Evolutionary conservation across 2,797 vertebrate species (phyloP), one percentile per base, ranked within the genome.

Genomic region (Acanthurus lineatus): DNA sequence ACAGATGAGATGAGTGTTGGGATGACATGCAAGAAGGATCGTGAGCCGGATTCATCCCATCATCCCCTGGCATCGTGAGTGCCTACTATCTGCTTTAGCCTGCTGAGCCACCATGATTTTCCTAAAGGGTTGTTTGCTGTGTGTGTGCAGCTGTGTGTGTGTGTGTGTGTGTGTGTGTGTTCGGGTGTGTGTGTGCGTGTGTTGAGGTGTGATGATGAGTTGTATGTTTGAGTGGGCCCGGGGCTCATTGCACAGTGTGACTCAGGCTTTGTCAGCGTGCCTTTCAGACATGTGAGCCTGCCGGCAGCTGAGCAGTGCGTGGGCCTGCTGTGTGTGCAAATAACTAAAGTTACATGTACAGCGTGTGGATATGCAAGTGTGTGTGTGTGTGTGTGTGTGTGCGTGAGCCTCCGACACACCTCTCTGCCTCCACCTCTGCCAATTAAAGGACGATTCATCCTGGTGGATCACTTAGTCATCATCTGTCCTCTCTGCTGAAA

Each of bases 21-120:
- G 82, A 81, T 72, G 79, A 81, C 82, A 86, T 32, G 61, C 83
- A 72, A 65, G 75, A 81, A 22, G 11, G 64, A 40, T 66, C n/a
- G 6, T 66, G 71, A 89, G 77, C 59, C 35, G 20, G 69, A 82
- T 81, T 86, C 79, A 81, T 82, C 71, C 81, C 68, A 77, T 83
- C 86, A 75, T 81, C 85, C 74, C 44, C 70, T 28, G 85, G 71
- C 81, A 79, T 11, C 22, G 69, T 56, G 80, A 82, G 77, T 60
- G 78, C 80, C 83, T 81, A 51, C 81, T 80, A 75, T 86, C 80
- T 84, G 73, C 75, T 69, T 72, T 54, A 69, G 35, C 79, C 83
- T 42, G 62, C 76, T 79, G 77, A 77, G 84, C 69, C 20, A 32
- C 76, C 73, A 40, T 68, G 40, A 69, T 60, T 62, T 70, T 71